Base-by-base conservation (phyloP, 2,113 vertebrate genomes). In the Colossoma macropomum region DNA sequence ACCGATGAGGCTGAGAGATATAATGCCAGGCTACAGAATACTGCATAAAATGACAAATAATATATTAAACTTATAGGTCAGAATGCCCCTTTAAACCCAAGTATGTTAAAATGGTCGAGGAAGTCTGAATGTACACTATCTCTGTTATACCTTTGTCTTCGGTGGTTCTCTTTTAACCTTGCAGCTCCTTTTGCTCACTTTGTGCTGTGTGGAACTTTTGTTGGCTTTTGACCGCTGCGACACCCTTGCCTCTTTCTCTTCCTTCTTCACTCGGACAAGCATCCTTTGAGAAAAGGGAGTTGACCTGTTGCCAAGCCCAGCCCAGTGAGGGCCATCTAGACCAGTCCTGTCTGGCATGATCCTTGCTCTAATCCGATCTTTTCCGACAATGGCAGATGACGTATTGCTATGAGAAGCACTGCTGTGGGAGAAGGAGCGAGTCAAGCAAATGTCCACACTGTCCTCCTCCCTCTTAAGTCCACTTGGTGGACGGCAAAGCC, bases 361-460 rank as follows among this genome's bases (percentile, higher is more conserved):
- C 32, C 86, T 75, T 50, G 79, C 70, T 54, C 52, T 82, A 25
- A 87, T 52, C 63, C 83, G 79, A 56, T 82, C 72, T 48, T 41
- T 80, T 83, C 59, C 76, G 9, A 74, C 79, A 34, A 60, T 34
- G 10, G 17, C 62, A 28, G 75, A 82, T 73, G 86, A 79, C 16
- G 41, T 38, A 52, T 70, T 75, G 6, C 63, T 50, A 60, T 62
- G 77, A 69, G 87, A 77, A 28, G 73, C 63, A 66, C 77, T 85
- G 56, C 72, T 65, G 77, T 92, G 91, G 23, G 93, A 90, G 80
- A 94, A 92, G 0, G 94, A 95, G 23, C 94, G 91, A 0, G 91
- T 94, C 45, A 94, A 65, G 83, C 92, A 95, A 86, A 95, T 95
- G 83, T 94, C 93, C 83, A 95, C 93, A 2, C 92, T 94, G 77